Conservation (phyloP, 1,140 invertebrate species). For the Macrostomum lignano region DNA sequence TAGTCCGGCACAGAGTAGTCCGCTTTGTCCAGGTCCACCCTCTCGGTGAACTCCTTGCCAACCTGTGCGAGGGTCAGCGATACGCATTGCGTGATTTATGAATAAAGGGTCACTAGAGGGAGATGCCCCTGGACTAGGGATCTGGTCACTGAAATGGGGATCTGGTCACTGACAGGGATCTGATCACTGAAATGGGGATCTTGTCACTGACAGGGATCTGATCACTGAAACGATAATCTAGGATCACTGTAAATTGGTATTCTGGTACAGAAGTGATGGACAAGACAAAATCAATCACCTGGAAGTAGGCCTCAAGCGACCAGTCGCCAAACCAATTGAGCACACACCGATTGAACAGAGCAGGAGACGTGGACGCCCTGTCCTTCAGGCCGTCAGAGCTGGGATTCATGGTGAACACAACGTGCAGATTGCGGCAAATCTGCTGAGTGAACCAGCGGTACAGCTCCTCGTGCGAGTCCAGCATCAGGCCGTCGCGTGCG, state of each 20-base stretch:
- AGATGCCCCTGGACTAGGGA: no score
- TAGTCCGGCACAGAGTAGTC: slow-evolving; percentile 52
- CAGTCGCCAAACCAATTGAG: slow-evolving; percentile 99
- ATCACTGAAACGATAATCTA: no score
- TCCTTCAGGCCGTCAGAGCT: slow-evolving; percentile 88
- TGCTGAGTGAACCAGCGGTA: slow-evolving; percentile 89
- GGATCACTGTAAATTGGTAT: no score
- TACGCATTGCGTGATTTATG: no score
- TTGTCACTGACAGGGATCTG: no score
- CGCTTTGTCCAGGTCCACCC: slow-evolving; percentile 32
- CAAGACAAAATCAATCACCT: slow-evolving; percentile 39
- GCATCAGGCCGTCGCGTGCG: slow-evolving; percentile 80
- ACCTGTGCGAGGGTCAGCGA: no score
- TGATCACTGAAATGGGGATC: no score
- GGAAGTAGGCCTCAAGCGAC: slow-evolving; percentile 82
- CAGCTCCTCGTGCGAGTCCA: slow-evolving; percentile 85
- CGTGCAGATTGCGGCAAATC: slow-evolving; percentile 51
- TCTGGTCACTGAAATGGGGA: no score
- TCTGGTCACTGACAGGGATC: no score
- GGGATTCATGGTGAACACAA: slow-evolving; percentile 99
- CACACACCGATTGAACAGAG: slow-evolving; percentile 93
- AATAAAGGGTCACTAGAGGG: no score
- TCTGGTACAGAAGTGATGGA: no score
- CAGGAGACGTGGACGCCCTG: slow-evolving; percentile 83
- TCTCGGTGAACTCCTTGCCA: slow-evolving; percentile 31